Evolutionary conservation across 1,140 invertebrate genomes (phyloP), one percentile per base, ranked within the genome.

Genomic region (Harpegnathos saltator): DNA sequence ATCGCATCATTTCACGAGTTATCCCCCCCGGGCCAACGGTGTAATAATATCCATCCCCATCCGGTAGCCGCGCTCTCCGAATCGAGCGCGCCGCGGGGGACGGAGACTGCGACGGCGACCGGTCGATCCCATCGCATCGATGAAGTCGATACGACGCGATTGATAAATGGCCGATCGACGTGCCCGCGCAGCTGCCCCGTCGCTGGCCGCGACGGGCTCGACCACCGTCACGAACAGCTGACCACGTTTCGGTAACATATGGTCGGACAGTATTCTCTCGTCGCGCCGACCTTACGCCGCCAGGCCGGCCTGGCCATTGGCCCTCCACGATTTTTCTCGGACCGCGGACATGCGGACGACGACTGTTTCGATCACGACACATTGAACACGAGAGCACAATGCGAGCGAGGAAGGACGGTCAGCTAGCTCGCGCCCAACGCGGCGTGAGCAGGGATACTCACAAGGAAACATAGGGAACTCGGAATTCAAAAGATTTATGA

Each of bases 241-340:
- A 89, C 86, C 83, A 83, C 73, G 59, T 89, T 89, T 83, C 19
- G 86, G 86, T 73, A 88, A 89, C 87, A 88, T 85, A 89, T 88
- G 87, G 87, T 59, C 69, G 48, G 19, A 89, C 87, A 83, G 78
- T 88, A 88, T 88, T 89, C 83, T 85, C 73, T 78, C 83, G 58
- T 19, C 77, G 33, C 48, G 52, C 22, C 19, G 59, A 44, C 56
- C 68, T 85, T 82, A 38, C n/a, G n/a, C 75, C 38, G 56, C 4
- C 19, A 38, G 19, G n/a, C n/a, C n/a, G 84, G 54, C 12, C 62
- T 65, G 85, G 56, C 69, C 85, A 69, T 74, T 24, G 69, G 19
- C 44, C 63, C 74, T 85, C 54, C n/a, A 50, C 52, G 83, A 89
- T 88, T 85, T 75, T 69, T 56, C 65, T 26, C n/a, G 33, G 44